These are phyloP conservation scores for Anthophora plumipes DNA, from an alignment of 2,888 invertebrate species.

Conservation along the genomic window DNA sequence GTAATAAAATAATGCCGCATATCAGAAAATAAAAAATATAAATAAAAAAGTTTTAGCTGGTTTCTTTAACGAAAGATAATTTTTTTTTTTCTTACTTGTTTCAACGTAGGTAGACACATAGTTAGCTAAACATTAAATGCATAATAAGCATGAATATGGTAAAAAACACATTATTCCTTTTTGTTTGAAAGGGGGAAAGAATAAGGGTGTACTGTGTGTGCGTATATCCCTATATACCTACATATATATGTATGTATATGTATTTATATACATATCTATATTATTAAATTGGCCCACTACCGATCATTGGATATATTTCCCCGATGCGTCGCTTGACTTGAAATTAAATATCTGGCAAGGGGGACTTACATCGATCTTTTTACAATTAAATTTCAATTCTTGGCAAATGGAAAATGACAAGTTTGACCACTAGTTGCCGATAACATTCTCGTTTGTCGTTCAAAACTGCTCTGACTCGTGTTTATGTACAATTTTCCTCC, in stretches of 20 bases:
- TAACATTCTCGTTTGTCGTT: slow-evolving; percentile 71
- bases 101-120: slow-evolving; percentile 73
- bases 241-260: background rate
- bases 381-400: slow-evolving; percentile 35
- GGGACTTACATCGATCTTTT: slow-evolving; percentile 26
- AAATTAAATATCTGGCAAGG: slow-evolving; percentile 1
- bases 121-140: slow-evolving; percentile 74
- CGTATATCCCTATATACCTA: too few species aligned
- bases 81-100: slow-evolving; percentile 72
- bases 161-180: slow-evolving; percentile 23
- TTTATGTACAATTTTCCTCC: background rate
- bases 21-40: slow-evolving; percentile 49
- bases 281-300: background rate
- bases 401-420: slow-evolving; percentile 82
- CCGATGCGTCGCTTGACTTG: background rate
- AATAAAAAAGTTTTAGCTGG: slow-evolving; percentile 48
- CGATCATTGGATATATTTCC: slow-evolving; percentile 8
- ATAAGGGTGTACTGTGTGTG: background rate
- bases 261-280: too few species aligned
- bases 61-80: slow-evolving; percentile 60
- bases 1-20: slow-evolving; percentile 59
- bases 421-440: slow-evolving; percentile 82
- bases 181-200: background rate
- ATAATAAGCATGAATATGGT: slow-evolving; percentile 62
- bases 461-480: slow-evolving; percentile 26